phyloP scores from a whole-genome alignment of 2,888 invertebrate species.

The Troglohyphantes excavatus region DNA sequence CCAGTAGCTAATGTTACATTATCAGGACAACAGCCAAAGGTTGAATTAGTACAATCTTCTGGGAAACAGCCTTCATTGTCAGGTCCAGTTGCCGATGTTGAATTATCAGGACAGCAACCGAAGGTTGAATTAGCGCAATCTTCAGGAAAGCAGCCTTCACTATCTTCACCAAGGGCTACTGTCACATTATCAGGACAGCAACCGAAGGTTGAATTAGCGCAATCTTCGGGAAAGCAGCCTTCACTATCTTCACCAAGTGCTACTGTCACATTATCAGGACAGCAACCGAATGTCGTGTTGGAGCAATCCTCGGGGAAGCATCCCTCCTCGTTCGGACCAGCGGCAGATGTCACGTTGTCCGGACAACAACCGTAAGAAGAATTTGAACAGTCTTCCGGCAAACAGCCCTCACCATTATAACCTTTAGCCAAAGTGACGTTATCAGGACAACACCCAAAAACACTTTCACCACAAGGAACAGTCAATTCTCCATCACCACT shows the following conservation, averaged over 20 bases:
- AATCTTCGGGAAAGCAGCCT: slow-evolving; percentile 72
- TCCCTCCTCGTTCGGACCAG: slow-evolving; percentile 83
- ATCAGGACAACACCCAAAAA: slow-evolving; percentile 88
- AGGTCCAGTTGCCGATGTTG: slow-evolving; percentile 86
- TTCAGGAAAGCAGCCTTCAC: slow-evolving; percentile 80
- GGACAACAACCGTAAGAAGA: slow-evolving; percentile 86
- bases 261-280: slow-evolving; percentile 86
- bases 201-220: slow-evolving; percentile 84
- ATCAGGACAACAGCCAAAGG: slow-evolving; percentile 83
- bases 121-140: slow-evolving; percentile 77
- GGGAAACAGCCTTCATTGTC: slow-evolving; percentile 80
- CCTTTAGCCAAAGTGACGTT: slow-evolving; percentile 82
- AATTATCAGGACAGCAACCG: slow-evolving; percentile 88
- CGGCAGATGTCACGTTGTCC: slow-evolving; percentile 86
- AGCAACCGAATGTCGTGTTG: slow-evolving; percentile 85
- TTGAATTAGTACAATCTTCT: slow-evolving; percentile 83
- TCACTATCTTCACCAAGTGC: slow-evolving; percentile 84
- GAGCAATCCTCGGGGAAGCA: slow-evolving; percentile 76
- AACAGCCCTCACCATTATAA: slow-evolving; percentile 80
- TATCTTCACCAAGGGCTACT: slow-evolving; percentile 80
- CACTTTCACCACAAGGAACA: slow-evolving; percentile 78
- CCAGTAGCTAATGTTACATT: slow-evolving; percentile 86
- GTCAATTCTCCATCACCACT: slow-evolving; percentile 58
- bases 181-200: slow-evolving; percentile 92
- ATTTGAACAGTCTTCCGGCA: slow-evolving; percentile 58